Evolutionary conservation across 2,797 vertebrate genomes (phyloP).

Genomic region (Bradypus variegatus): DNA sequence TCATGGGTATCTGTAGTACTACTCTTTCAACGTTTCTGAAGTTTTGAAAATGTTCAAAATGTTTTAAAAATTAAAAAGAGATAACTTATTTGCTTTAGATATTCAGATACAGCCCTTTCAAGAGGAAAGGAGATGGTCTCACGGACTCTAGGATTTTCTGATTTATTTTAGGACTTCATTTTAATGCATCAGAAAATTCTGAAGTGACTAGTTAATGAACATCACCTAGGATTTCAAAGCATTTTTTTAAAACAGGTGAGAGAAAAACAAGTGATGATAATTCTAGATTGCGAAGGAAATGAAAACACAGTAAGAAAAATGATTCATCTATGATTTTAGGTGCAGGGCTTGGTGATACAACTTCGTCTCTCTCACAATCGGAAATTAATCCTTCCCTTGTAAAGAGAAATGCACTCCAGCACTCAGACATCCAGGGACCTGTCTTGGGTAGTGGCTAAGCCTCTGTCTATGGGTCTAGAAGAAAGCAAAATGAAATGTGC

Average conservation of each 20-base stretch:
- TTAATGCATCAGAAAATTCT: conserved; percentile 6
- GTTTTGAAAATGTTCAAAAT: conserved; percentile 18
- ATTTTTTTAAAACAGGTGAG: background rate
- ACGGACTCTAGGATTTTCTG: background rate
- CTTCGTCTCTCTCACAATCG: background rate
- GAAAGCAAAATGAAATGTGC: background rate
- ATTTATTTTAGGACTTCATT: conserved; percentile 30
- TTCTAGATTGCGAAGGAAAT: background rate
- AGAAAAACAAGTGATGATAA: conserved; percentile 17
- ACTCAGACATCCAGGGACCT: background rate
- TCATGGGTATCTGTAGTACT: background rate
- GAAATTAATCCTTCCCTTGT: background rate
- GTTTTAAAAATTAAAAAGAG: background rate
- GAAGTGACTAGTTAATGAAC: background rate
- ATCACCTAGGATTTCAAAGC: background rate
- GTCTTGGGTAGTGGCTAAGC: background rate
- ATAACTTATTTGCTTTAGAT: background rate
- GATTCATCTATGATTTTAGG: background rate
- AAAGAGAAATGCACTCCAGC: background rate
- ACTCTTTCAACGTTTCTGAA: conserved; percentile 18
- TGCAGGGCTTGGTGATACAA: background rate
- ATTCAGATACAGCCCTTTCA: background rate
- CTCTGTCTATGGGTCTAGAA: background rate
- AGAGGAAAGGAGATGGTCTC: background rate
- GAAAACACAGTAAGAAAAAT: conserved; percentile 1